Evolutionary conservation across 53 echinoderm and acorn worm species (phyloP).

Genomic region (Holothuria scabra): DNA sequence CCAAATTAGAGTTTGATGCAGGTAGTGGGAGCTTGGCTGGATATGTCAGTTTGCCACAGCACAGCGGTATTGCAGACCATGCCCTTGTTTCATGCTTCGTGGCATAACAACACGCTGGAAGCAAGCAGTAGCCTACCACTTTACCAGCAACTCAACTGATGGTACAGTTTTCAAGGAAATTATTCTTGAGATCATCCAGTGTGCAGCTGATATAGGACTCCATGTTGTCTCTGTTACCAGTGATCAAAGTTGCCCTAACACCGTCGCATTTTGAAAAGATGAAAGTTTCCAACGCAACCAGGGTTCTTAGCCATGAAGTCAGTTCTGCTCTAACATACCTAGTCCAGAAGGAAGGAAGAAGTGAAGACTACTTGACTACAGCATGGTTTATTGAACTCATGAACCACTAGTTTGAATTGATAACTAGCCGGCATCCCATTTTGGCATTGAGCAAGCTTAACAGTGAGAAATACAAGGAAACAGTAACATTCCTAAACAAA

Average conservation of each 20-base stretch:
- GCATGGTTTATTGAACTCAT: conserved; percentile 23
- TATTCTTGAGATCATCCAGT: conserved; percentile 59
- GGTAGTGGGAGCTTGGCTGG: conserved; percentile 53
- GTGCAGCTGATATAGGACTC: conserved; percentile 54
- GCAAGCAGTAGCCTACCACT: conserved; percentile 72
- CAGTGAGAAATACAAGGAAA: conserved; percentile 53
- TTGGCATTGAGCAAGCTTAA: conserved; percentile 66
- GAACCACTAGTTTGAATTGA: conserved; percentile 63
- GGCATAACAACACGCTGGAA: conserved; percentile 72
- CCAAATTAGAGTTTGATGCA: conserved; percentile 63
- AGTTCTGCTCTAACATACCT: conserved; percentile 51
- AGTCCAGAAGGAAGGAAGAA: conserved; percentile 48
- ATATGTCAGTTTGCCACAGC: conserved; percentile 65
- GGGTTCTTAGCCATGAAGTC: conserved; percentile 58
- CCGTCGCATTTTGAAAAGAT: conserved; percentile 77
- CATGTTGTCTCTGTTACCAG: conserved; percentile 64
- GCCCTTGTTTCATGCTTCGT: conserved; percentile 71
- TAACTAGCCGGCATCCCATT: conserved; percentile 64
- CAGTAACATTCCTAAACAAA: conserved; percentile 39
- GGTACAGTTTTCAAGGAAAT: conserved; percentile 56
- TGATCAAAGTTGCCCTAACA: conserved; percentile 40
- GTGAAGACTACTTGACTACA: conserved; percentile 31
- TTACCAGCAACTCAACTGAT: conserved; percentile 64
- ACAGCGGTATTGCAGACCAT: conserved; percentile 65
- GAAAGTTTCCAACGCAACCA: conserved; percentile 62